phyloP scores from a whole-genome alignment of 2,888 invertebrate genomes.

The Drosophila pseudotakahashii region DNA sequence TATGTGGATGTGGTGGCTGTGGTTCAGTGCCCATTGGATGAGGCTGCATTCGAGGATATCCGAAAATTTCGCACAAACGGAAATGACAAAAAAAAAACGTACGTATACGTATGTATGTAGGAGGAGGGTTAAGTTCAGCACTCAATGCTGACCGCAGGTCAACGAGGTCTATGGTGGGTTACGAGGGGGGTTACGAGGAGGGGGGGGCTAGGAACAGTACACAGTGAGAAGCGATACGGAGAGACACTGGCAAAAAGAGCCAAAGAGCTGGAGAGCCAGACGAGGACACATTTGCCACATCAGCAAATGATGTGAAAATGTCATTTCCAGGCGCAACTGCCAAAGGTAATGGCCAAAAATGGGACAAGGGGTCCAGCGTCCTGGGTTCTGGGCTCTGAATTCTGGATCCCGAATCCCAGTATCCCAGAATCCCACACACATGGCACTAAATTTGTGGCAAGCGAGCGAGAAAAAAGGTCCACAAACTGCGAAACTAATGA shows the following conservation, averaged over 20 bases:
- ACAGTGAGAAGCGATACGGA: constrained; percentile 19
- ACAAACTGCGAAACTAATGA: constrained; percentile 74
- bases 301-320: constrained; percentile 80
- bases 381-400: not conserved
- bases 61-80: constrained; percentile 53
- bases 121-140: constrained; percentile 1
- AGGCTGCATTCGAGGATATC: constrained; percentile 45
- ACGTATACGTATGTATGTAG: not conserved
- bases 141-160: constrained; percentile 43
- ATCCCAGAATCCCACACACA: constrained; percentile 9
- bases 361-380: constrained; percentile 4
- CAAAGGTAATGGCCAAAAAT: constrained; percentile 49
- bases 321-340: constrained; percentile 73
- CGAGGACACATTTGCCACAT: constrained; percentile 72
- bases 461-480: constrained; percentile 61
- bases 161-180: constrained; percentile 17
- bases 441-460: constrained; percentile 70
- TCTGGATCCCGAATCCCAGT: not conserved
- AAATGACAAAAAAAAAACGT: constrained; percentile 41
- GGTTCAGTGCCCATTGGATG: constrained; percentile 25
- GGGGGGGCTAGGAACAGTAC: not conserved
- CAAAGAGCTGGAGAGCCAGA: constrained; percentile 16
- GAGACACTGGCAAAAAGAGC: constrained; percentile 8
- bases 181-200: constrained; percentile 1
- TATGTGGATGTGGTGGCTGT: constrained; percentile 20